Evolutionary conservation across 2,888 invertebrate species (phyloP).

Genomic region (Ptychoptera contaminata): DNA sequence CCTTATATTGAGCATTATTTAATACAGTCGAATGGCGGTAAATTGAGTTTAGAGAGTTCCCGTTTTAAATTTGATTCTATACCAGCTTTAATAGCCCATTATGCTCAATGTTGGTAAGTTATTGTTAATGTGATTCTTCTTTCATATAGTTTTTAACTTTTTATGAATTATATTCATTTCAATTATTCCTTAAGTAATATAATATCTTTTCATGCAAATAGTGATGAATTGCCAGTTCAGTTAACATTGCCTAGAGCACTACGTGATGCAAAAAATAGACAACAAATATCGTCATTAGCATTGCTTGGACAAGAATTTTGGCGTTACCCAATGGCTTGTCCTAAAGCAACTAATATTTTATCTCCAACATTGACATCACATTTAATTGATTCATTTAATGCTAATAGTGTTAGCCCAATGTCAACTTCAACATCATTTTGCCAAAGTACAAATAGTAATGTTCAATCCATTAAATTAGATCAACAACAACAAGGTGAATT

Average conservation of each 20-base stretch:
- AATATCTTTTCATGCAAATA: constrained; percentile 26
- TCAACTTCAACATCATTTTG: no score
- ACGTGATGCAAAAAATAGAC: constrained; percentile 73
- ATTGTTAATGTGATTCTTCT: not conserved
- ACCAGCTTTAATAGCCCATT: constrained; percentile 83
- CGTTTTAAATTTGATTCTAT: constrained; percentile 86
- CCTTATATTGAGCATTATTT: constrained; percentile 93
- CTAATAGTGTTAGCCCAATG: no score
- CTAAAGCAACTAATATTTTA: constrained; percentile 34
- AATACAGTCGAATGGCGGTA: constrained; percentile 68
- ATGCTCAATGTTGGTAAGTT: constrained; percentile 74
- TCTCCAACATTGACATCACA: constrained; percentile 25
- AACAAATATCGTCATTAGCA: constrained; percentile 79
- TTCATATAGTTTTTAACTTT: not conserved
- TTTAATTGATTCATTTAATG: no score
- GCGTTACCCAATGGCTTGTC: constrained; percentile 65
- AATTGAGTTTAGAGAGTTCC: constrained; percentile 82
- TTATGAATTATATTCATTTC: not conserved
- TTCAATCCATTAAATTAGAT: constrained; percentile 13
- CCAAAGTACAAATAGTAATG: no score
- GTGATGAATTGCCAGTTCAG: constrained; percentile 86
- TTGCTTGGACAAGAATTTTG: constrained; percentile 79
- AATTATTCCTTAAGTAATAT: not conserved
- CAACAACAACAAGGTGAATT: constrained; percentile 14
- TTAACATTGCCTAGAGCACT: constrained; percentile 72